Evolutionary conservation across 2,888 invertebrate genomes (phyloP).

Genomic region (Fabriciana adippe): DNA sequence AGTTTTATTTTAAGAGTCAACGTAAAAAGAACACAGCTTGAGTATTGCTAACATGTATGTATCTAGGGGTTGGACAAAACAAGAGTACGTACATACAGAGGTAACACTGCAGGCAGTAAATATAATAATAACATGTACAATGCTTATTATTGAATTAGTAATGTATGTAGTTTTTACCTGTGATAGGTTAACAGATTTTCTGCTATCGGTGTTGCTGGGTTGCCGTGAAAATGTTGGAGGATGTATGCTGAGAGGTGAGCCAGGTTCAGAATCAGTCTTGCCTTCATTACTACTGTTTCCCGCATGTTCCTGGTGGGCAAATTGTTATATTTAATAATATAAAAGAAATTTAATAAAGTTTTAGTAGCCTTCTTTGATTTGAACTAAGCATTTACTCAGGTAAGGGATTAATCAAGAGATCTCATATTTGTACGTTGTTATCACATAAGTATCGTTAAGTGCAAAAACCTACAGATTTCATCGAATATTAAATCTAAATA

Average conservation of each 20-base stretch:
- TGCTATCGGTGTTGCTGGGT: constrained; percentile 68
- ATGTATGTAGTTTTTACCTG: constrained; percentile 54
- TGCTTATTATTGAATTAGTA: no score
- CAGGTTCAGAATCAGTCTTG: constrained; percentile 73
- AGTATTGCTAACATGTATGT: no score
- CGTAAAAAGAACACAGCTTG: no score
- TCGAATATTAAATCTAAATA: neutral
- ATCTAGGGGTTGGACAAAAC: no score
- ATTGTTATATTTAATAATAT: neutral
- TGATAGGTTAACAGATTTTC: constrained; percentile 66
- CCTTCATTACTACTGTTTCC: constrained; percentile 74
- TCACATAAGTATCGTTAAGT: no score
- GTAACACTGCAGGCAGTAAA: no score
- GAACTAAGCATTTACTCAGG: no score
- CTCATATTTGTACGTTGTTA: no score
- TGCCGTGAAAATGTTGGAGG: constrained; percentile 69
- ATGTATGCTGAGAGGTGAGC: constrained; percentile 67
- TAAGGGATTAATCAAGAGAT: no score
- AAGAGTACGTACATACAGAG: no score
- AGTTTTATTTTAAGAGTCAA: no score
- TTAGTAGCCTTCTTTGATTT: neutral
- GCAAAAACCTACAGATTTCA: neutral
- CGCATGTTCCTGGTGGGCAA: constrained; percentile 53
- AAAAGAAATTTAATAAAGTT: neutral
- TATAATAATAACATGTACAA: no score